Evolutionary conservation across 2,888 invertebrate species (phyloP), one percentile per base, ranked within the genome.

Genomic region (Spilarctia lutea): DNA sequence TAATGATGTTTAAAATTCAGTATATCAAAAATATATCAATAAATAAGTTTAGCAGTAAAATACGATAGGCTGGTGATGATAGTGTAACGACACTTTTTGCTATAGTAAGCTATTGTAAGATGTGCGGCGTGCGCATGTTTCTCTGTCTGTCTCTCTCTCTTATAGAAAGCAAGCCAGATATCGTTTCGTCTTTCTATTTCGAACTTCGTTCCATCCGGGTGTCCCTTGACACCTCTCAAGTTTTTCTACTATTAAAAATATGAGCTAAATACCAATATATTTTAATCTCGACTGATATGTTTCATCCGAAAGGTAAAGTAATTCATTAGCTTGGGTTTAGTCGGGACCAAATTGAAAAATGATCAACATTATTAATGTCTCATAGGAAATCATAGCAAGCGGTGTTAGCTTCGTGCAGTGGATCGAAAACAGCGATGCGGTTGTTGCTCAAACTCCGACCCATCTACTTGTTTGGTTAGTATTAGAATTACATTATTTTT

Each of bases 371-470:
- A 24, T 13, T 60, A 30, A 16, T 71, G 24, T 70, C 11, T 79
- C 77, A 27, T 80, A 97, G 92, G 97, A 97, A 87, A 96, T 97
- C 11, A 96, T 98, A 72, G 96, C 97, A 71, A 98, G 97, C 86
- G 98, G 97, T 18, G 97, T 97, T 0, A 96, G 97, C 52, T 97
- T 97, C 79, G 97, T 97, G 13, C 97, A 98, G 94, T 98, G 98
- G 98, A 98, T 99, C 74, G 98, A 98, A 74, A 97, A 98, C 75
- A 99, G 99, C 92, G 99, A 99, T 90, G 99, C 99, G 0, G 98
- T 99, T 0, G 99, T 99, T 0, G 99, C 99, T 0, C 99, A 99
- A 93, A 98, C 98, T 73, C 97, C 98, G 33, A 97, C 97, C 73
- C 98, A 98, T 88, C 94, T 99, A 27, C 98, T 99, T 71, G 97